Percentiles rank a stretch among this genome's conserved stretches.
Conservation (phyloP, 64 coral and sea anemone genomes). For the Pocillopora damicornis region DNA sequence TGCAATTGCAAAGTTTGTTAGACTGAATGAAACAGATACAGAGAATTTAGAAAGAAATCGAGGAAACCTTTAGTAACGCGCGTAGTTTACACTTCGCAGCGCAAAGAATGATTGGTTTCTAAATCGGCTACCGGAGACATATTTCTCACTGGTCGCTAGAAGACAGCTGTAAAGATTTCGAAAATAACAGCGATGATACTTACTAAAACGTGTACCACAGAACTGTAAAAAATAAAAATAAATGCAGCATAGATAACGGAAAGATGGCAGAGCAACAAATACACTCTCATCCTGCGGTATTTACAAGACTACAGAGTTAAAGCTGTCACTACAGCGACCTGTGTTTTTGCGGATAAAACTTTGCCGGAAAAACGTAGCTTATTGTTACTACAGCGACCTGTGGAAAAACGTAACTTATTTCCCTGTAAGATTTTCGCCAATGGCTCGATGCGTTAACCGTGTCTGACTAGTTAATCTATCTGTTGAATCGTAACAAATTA, state of each 20-base stretch:
- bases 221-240: not conserved
- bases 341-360: too few relatives aligned
- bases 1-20: not conserved
- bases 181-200: constrained; percentile 18
- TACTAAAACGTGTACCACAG: constrained; percentile 17
- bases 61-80: not conserved
- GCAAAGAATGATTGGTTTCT: not conserved
- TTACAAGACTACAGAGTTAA: too few relatives aligned
- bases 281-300: too few relatives aligned
- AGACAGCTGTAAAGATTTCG: constrained; percentile 35
- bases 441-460: too few relatives aligned
- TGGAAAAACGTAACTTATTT: too few relatives aligned
- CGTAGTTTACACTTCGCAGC: not conserved
- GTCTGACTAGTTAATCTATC: too few relatives aligned
- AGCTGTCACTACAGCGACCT: too few relatives aligned
- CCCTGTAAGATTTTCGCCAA: too few relatives aligned
- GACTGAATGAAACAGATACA: too few relatives aligned
- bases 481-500: too few relatives aligned
- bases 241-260: constrained; percentile 26
- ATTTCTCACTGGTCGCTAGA: not conserved
- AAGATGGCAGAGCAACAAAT: not conserved
- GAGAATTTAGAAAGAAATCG: not conserved
- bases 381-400: too few relatives aligned
- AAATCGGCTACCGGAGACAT: constrained; percentile 2
- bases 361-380: too few relatives aligned